Evolutionary conservation across 2,113 vertebrate genomes (phyloP).

Genomic region (Equus quagga): DNA sequence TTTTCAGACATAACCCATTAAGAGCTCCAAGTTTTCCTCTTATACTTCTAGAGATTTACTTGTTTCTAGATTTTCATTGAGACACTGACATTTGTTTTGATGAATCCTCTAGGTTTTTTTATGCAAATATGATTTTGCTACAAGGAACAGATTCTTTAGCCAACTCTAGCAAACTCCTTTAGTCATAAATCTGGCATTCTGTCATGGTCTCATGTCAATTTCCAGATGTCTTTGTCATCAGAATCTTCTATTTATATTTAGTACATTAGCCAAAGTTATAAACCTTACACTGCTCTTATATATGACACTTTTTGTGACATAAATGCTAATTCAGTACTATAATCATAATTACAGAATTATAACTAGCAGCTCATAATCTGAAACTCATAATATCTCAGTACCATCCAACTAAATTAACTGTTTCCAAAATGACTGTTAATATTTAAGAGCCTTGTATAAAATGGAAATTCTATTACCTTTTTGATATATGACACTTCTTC

Average conservation of each 20-base stretch:
- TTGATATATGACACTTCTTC: background rate
- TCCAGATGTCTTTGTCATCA: background rate
- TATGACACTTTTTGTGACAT: background rate
- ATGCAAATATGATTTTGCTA: background rate
- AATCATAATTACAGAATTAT: background rate
- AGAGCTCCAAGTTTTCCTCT: background rate
- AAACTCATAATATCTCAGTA: background rate
- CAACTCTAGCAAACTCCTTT: background rate
- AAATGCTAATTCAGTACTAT: background rate
- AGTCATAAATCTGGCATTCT: background rate
- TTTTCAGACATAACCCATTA: background rate
- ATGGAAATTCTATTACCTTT: background rate
- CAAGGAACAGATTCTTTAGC: background rate
- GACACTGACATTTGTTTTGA: background rate
- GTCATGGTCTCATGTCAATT: background rate
- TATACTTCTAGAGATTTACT: background rate
- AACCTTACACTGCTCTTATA: background rate
- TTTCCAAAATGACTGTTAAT: slow-evolving; percentile 6
- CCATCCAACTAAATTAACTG: background rate
- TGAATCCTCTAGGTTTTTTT: background rate
- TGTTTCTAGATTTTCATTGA: background rate
- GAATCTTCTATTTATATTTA: background rate
- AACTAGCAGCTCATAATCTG: background rate
- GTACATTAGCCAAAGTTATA: background rate
- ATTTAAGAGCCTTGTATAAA: background rate